Percentiles rank a stretch among this genome's conserved stretches.
Conservation (phyloP, 2,113 vertebrate genomes). For the Pleuronectes platessa region DNA sequence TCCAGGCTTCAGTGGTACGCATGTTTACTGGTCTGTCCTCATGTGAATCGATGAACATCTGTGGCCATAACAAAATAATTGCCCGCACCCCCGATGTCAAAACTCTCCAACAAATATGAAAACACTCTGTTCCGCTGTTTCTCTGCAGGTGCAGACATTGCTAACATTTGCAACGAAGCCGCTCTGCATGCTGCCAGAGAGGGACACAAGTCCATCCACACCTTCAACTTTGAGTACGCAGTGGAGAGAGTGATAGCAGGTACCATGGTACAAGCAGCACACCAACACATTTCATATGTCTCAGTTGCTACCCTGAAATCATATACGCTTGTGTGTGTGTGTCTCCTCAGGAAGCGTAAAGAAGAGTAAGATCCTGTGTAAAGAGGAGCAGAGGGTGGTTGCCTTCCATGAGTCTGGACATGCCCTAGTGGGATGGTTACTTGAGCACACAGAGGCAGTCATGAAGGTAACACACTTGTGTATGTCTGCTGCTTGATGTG, state of each 20-base stretch:
- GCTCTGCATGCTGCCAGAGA: slow-evolving; percentile 95
- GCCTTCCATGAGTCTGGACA: slow-evolving; percentile 96
- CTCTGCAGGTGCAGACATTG: slow-evolving; percentile 94
- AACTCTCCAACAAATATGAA: background rate
- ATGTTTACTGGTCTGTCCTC: background rate
- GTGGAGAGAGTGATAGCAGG: slow-evolving; percentile 96
- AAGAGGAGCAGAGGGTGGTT: slow-evolving; percentile 92
- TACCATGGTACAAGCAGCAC: slow-evolving; percentile 44
- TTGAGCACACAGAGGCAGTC: slow-evolving; percentile 96
- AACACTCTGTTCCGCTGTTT: slow-evolving; percentile 2
- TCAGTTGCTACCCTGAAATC: no score
- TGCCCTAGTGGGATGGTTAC: slow-evolving; percentile 93
- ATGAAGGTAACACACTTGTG: slow-evolving; percentile 87
- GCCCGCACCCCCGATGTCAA: background rate
- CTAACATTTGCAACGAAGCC: slow-evolving; percentile 97
- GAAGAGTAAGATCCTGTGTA: slow-evolving; percentile 93
- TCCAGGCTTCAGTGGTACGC: slow-evolving; percentile 94
- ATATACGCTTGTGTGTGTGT: slow-evolving; percentile 5
- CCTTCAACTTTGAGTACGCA: slow-evolving; percentile 93
- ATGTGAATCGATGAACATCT: slow-evolving; percentile 4
- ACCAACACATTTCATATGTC: background rate
- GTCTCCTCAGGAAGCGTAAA: slow-evolving; percentile 88
- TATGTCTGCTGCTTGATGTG: no score
- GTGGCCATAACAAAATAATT: background rate
- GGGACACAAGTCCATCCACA: slow-evolving; percentile 91